A percentile compares a stretch with the other conserved stretches of the same genome.
phyloP scores from a whole-genome alignment of 2,113 vertebrate genomes.

The Dasyprocta punctata region DNA sequence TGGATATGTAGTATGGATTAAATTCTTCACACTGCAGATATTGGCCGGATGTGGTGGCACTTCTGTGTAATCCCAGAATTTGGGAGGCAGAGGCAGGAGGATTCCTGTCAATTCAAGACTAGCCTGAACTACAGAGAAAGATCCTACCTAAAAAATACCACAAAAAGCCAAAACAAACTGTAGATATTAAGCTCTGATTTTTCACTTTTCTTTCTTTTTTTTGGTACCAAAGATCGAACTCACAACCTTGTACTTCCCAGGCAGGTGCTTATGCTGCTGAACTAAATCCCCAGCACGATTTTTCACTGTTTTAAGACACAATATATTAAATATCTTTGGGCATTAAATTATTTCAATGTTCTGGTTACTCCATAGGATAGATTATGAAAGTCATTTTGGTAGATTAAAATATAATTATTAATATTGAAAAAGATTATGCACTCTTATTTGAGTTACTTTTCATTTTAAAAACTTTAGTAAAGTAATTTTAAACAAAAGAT shows the following conservation, averaged over 20 bases:
- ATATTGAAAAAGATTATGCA: neutral
- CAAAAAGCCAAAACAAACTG: neutral
- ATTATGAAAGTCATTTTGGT: neutral
- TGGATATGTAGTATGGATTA: neutral
- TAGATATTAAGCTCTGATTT: neutral
- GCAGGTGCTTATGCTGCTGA: no score
- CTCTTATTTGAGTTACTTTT: no score
- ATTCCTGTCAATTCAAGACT: no score
- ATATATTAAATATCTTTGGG: neutral
- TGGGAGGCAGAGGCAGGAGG: no score
- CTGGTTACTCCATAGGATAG: neutral
- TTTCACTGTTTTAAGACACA: neutral
- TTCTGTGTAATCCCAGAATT: no score
- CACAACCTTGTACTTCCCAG: no score
- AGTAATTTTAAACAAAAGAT: constrained; percentile 10
- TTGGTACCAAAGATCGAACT: no score
- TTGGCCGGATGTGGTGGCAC: neutral
- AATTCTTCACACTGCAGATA: neutral
- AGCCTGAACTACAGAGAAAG: no score
- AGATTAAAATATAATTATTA: neutral
- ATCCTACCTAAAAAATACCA: no score
- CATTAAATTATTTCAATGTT: neutral
- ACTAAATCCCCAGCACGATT: no score
- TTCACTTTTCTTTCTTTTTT: no score
- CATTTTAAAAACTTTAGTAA: neutral